These are phyloP conservation scores for Ciconia stormi DNA, from an alignment of 2,113 vertebrate species.

Conservation along the genomic window DNA sequence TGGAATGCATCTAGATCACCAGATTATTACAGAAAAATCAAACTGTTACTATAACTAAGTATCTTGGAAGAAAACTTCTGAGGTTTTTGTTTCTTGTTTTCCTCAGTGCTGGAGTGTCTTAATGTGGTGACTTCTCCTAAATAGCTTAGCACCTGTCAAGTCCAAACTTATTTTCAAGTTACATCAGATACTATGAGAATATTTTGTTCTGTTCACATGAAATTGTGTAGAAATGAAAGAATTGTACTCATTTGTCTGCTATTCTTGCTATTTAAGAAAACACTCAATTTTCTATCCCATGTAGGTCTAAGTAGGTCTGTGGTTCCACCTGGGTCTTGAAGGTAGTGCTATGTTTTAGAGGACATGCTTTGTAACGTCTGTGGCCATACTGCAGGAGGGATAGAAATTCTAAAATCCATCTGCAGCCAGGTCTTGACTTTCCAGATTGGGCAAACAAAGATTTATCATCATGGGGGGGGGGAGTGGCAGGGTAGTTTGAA, in stretches of 20 bases:
- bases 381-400: background rate
- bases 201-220: background rate
- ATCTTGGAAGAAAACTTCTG: background rate
- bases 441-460: background rate
- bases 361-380: background rate
- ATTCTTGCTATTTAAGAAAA: background rate
- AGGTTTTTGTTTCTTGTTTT: background rate
- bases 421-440: background rate
- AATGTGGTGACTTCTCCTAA: background rate
- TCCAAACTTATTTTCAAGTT: background rate
- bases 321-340: background rate
- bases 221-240: background rate
- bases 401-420: background rate
- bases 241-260: background rate
- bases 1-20: background rate
- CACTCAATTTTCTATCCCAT: background rate
- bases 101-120: background rate
- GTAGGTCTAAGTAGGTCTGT: background rate
- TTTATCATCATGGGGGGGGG: fast-evolving
- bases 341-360: background rate
- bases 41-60: background rate
- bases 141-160: background rate
- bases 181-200: background rate
- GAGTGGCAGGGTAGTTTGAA: background rate
- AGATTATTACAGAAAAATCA: background rate